Base-by-base conservation (phyloP, 2,113 vertebrate species). In the Psilopsiagon aurifrons region DNA sequence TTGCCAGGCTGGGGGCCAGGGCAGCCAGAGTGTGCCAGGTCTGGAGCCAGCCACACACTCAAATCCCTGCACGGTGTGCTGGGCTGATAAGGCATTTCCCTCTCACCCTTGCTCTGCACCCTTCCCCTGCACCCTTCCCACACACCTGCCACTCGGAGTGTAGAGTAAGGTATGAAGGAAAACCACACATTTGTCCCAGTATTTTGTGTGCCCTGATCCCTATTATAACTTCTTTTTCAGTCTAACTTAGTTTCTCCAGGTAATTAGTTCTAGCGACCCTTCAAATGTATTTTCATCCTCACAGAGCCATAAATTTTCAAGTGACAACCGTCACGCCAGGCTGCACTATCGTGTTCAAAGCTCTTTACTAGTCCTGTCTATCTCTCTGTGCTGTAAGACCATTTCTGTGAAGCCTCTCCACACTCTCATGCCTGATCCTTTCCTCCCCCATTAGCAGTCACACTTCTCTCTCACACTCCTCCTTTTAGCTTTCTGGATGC, bases 191-290 rank as follows among this genome's bases (percentile, higher is more conserved):
- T 55, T 83, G 22, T 31, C 55, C 79, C n/a, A 43, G 6, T 62
- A 31, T 68, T 97, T 92, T 73, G 49, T 51, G 69, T 8, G 5
- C 4, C 1, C 43, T 47, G 68, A 86, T 84, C 67, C 24, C 9
- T 51, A 77, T 76, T 82, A 43, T 31, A 37, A 20, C 68, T 68
- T 68, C 54, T 57, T 62, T 43, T 14, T 92, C 87, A 96, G 24
- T 66, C 64, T 63, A 88, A 43, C 69, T 94, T 83, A 10, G 11
- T 88, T 96, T 92, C 70, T 89, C 39, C 23, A 44, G 69, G n/a
- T 88, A 96, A 94, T 94, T 95, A 94, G 82, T 67, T 94, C 82
- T 75, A 83, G 35, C 8, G 19, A 94, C 13, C 52, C 63, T 95
- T 96, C 35, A 90, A 83, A 91, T 43, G n/a, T 4, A 70, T 90